Evolutionary conservation across 2,113 vertebrate species (phyloP).

Genomic region (Emydocephalus ijimae): DNA sequence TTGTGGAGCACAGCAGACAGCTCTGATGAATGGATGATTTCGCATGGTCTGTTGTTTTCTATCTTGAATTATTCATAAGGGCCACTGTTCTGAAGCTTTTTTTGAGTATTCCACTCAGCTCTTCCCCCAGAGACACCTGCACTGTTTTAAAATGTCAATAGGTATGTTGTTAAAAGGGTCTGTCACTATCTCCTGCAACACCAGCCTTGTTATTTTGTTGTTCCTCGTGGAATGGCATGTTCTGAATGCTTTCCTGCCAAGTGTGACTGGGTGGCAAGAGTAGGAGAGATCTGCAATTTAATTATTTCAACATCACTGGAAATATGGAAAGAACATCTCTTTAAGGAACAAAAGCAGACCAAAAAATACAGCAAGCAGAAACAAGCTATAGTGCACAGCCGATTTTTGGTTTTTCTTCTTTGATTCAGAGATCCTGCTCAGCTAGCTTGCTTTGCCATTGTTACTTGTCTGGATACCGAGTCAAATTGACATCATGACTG

Average conservation of each 20-base stretch:
- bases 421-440: background rate
- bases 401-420: background rate
- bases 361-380: background rate
- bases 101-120: background rate
- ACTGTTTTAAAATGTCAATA: background rate
- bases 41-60: background rate
- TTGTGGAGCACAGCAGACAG: background rate
- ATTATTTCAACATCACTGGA: background rate
- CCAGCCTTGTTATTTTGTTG: background rate
- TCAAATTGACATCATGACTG: background rate
- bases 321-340: background rate
- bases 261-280: background rate
- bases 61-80: background rate
- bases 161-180: background rate
- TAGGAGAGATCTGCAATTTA: background rate
- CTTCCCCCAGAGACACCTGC: background rate
- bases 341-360: background rate
- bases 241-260: constrained; percentile 3
- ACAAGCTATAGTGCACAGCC: background rate
- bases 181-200: background rate
- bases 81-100: background rate
- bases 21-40: background rate
- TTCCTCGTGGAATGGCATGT: constrained; percentile 14
- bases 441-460: background rate
- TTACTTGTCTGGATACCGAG: background rate